These are phyloP conservation scores for Willowsia nigromaculata DNA, from an alignment of 2,888 invertebrate species.

Conservation along the genomic window DNA sequence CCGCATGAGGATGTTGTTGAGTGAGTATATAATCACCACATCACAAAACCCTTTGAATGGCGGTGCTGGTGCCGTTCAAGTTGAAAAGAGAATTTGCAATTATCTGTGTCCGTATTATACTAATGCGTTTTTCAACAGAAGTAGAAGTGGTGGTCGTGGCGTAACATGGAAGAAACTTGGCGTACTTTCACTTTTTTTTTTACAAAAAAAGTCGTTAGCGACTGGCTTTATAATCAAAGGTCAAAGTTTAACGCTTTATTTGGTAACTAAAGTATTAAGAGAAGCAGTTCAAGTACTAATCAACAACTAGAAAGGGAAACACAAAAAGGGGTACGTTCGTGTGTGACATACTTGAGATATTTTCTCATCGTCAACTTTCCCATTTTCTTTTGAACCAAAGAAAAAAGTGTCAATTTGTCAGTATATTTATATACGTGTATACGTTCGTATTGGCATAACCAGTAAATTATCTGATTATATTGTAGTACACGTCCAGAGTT, in stretches of 20 bases:
- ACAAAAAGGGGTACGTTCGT: background rate
- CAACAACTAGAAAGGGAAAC: background rate
- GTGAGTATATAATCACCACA: background rate
- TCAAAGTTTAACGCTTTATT: conserved; percentile 45
- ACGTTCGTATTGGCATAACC: background rate
- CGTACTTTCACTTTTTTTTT: conserved; percentile 47
- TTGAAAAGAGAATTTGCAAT: background rate
- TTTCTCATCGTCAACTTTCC: background rate
- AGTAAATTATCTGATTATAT: background rate
- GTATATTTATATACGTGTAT: background rate
- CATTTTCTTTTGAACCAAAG: background rate
- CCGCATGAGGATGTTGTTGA: background rate
- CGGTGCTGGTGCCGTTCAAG: background rate
- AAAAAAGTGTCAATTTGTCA: background rate
- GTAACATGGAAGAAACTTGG: background rate
- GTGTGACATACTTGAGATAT: background rate
- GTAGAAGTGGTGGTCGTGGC: background rate
- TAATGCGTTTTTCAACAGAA: background rate
- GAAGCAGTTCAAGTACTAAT: no score
- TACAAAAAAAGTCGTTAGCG: conserved; percentile 24
- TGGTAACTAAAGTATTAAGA: background rate
- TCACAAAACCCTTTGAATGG: background rate
- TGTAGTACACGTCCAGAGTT: background rate
- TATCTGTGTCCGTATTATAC: background rate
- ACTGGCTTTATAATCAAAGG: conserved; percentile 11